Evolutionary conservation across 2,113 vertebrate species (phyloP), one percentile per base, ranked within the genome.

Genomic region (Vulpes ferrilata): DNA sequence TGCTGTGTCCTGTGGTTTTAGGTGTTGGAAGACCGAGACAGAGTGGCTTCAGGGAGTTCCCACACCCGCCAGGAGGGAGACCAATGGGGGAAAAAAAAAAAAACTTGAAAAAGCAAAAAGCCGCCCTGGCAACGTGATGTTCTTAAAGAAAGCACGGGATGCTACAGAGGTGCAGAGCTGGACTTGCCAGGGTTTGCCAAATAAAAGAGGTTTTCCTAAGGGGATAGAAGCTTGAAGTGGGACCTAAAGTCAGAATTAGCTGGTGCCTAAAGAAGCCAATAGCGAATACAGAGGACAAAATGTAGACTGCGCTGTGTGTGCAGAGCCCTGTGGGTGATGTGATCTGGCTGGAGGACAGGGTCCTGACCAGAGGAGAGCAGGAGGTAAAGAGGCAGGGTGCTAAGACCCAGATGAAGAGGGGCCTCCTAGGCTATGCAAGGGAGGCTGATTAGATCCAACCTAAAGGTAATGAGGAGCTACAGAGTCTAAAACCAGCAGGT

Each of bases 131-230:
- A n/a, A 90, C 9, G 19, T 48, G 74, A 57, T 60, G 11, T 69
- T 93, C 57, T 90, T 80, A 88, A 86, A 62, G 69, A 12, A 80
- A 97, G 62, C 73, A 83, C 35, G 57, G 81, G 19, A 32, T 5
- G 23, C 64, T 23, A 3, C 0, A 23, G 25, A 38, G 57, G 23
- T 22, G 74, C 67, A 48, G 30, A 80, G 12, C 11, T 12, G 43
- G 73, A 53, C 67, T 11, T 1, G 1, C 6, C 6, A 20, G 43
- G 43, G 11, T 2, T 0, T 11, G 17, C 51, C 57, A 38, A 43
- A 43, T 43, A 43, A 53, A 23, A 69, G 51, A 59, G n/a, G 11
- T 10, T 84, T 81, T 90, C 57, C 73, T 17, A 8, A 65, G 53
- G n/a, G 76, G 25, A 76, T 25, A 25, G 48, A 80, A 89, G 78